A percentile compares a stretch with the other conserved stretches of the same genome.
phyloP scores from a whole-genome alignment of 2,888 invertebrate species.

The Labia minor region DNA sequence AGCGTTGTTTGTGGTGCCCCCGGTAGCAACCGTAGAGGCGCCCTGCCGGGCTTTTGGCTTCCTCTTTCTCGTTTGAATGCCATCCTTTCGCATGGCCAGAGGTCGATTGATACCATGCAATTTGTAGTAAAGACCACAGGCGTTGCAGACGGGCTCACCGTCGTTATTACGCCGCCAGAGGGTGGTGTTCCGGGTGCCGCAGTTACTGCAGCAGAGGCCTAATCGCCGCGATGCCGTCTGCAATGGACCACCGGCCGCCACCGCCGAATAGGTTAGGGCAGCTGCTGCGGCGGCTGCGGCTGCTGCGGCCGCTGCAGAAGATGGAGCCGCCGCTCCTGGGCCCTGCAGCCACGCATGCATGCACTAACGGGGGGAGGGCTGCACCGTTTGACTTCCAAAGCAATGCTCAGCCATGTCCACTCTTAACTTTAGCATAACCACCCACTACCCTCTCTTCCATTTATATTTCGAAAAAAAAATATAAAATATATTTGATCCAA shows the following conservation, averaged over 20 bases:
- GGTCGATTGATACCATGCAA: slow-evolving; percentile 88
- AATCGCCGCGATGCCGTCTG: slow-evolving; percentile 78
- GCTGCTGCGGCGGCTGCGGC: slow-evolving; percentile 4
- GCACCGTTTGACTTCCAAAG: neutral
- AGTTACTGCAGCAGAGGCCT: slow-evolving; percentile 91
- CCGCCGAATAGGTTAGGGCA: slow-evolving; percentile 8
- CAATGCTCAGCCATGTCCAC: no score
- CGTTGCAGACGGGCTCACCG: slow-evolving; percentile 98
- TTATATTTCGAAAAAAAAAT: no score
- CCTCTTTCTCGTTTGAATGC: slow-evolving; percentile 89
- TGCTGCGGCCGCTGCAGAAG: slow-evolving; percentile 4
- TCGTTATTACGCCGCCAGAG: slow-evolving; percentile 96
- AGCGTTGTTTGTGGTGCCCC: slow-evolving; percentile 13
- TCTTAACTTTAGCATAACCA: no score
- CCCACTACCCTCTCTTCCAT: no score
- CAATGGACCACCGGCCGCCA: slow-evolving; percentile 29
- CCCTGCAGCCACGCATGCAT: slow-evolving; percentile 13
- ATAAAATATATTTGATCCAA: no score
- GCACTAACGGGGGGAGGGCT: slow-evolving; percentile 2
- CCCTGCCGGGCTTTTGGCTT: slow-evolving; percentile 67
- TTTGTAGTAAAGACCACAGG: slow-evolving; percentile 94
- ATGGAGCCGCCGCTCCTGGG: neutral
- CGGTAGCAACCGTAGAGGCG: slow-evolving; percentile 20
- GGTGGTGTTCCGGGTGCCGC: slow-evolving; percentile 93
- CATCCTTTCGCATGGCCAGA: slow-evolving; percentile 90